Base-by-base conservation (phyloP, 2,797 vertebrate genomes). In the Acanthurus leucopareius region DNA sequence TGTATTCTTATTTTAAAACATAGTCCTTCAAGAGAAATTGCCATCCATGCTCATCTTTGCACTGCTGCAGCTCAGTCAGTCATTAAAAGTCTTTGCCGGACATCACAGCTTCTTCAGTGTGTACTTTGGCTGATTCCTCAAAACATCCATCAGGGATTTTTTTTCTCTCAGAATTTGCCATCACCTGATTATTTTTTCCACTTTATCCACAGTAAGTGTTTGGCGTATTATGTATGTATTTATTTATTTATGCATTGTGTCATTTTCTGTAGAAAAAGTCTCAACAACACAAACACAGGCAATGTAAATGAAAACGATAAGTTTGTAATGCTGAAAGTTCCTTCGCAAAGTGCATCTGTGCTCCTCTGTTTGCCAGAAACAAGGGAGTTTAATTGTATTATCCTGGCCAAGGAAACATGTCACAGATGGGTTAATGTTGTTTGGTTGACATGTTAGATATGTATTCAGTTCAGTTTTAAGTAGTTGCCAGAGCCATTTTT, bases 271-370 rank as follows among this genome's bases (percentile, higher is more conserved):
- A 83, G 68, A 91, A 96, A 96, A 96, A 91, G 91, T 97, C 95
- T 95, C 96, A 96, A 95, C 95, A 96, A 97, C 96, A 96, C 96
- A 97, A 97, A 97, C 96, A 97, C 96, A 96, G 95, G 96, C 96
- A 96, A 97, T 96, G 94, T 95, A 96, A 96, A 97, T 96, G 93
- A 96, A 97, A 97, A 96, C 94, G 96, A 93, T 95, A 93, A 95
- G 92, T 95, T 93, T 79, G 93, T 95, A 94, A 89, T 82, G 88
- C 77, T 73, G 85, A 80, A 73, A 64, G 80, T 90, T 52, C 69
- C 61, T 87, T 86, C 84, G 93, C 94, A 95, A 95, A 94, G 94
- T 95, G 94, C 95, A 74, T 80, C 85, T 87, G 84, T 85, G 82
- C 83, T 84, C 91, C 87, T 85, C 44, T 70, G 84, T 86, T 89